These are phyloP conservation scores for Holcopasites calliopsidis DNA, from an alignment of 1,140 invertebrate species.

Conservation along the genomic window DNA sequence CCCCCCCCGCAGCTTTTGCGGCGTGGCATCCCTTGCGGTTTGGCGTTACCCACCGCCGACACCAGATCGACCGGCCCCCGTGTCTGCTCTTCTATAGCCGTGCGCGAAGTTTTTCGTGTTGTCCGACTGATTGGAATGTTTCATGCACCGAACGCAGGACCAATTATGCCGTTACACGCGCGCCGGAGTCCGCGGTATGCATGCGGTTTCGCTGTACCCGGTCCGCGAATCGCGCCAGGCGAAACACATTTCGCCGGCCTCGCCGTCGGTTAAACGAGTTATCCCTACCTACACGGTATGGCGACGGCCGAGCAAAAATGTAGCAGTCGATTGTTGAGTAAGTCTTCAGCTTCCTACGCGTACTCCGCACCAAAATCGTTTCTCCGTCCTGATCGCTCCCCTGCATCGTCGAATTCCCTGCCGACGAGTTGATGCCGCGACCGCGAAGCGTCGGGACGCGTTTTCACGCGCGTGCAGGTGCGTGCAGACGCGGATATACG, in stretches of 20 bases:
- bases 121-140: constrained; percentile 49
- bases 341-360: no score
- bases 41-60: constrained; percentile 9
- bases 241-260: neutral
- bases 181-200: constrained; percentile 14
- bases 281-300: neutral
- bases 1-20: neutral
- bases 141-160: constrained; percentile 45
- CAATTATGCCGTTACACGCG: constrained; percentile 42
- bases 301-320: no score
- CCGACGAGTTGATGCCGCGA: constrained; percentile 12
- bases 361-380: no score
- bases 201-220: constrained; percentile 21
- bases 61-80: neutral
- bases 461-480: constrained; percentile 19
- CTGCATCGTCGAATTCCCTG: neutral
- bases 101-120: constrained; percentile 47
- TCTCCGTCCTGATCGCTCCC: neutral
- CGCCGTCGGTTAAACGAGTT: constrained; percentile 11
- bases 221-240: neutral
- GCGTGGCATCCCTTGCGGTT: constrained; percentile 7
- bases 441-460: constrained; percentile 13
- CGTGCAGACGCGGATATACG: constrained; percentile 27
- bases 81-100: constrained; percentile 18
- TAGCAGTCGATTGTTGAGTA: no score